These are phyloP conservation scores for Ceratina calcarata DNA, from an alignment of 1,140 invertebrate genomes.

Conservation along the genomic window DNA sequence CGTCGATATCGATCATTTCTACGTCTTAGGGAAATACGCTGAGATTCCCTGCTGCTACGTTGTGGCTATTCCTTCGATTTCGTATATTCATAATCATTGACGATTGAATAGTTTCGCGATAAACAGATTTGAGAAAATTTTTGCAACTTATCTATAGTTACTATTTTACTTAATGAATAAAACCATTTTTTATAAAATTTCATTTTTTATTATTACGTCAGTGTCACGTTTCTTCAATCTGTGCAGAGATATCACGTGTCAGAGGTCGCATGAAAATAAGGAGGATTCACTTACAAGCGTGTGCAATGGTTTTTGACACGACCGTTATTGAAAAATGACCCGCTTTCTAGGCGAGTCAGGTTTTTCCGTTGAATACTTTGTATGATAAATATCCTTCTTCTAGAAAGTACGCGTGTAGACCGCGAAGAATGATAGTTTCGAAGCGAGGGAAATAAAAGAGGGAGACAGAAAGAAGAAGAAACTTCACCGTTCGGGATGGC, in stretches of 20 bases:
- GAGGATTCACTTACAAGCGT: slow-evolving; percentile 25
- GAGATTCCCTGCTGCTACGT: no score
- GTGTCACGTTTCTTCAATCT: neutral
- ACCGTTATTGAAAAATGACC: slow-evolving; percentile 9
- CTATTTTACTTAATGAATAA: no score
- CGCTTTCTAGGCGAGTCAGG: slow-evolving; percentile 1
- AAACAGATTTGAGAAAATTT: no score
- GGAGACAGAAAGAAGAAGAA: neutral
- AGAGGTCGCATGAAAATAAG: neutral
- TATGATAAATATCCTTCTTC: slow-evolving; percentile 34
- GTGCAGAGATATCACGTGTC: neutral
- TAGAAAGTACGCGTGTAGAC: slow-evolving; percentile 26
- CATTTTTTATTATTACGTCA: no score
- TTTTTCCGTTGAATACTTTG: slow-evolving; percentile 27
- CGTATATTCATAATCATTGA: no score
- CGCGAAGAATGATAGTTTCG: slow-evolving; percentile 20
- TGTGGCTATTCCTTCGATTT: no score
- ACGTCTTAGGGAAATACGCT: no score
- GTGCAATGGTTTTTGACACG: slow-evolving; percentile 4
- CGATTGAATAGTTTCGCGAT: no score
- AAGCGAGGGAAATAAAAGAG: slow-evolving; percentile 35
- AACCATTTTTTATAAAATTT: no score
- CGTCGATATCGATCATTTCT: no score
- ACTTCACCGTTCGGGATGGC: slow-evolving; percentile 9
- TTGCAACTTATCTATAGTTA: no score